Evolutionary conservation across 2,113 vertebrate species (phyloP), one percentile per base, ranked within the genome.

Genomic region (Electrona antarctica): DNA sequence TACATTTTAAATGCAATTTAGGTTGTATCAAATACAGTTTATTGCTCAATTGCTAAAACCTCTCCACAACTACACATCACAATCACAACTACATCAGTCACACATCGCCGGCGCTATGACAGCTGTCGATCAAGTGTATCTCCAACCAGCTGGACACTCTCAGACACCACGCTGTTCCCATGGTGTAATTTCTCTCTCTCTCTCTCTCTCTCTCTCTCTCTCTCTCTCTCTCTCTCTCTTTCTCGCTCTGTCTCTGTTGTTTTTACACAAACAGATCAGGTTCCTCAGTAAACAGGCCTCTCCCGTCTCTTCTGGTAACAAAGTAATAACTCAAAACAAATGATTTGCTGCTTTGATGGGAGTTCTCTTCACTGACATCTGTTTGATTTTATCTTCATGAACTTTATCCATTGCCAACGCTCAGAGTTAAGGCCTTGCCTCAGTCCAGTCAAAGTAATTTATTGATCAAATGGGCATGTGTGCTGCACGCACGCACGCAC

Each of bases 321-420:
- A 94, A 92, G 95, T 94, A 97, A 98, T 98, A 98, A 98, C 97
- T 98, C 96, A 98, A 99, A 98, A 98, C 97, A 98, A 99, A 98
- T 97, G 96, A 98, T 96, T 95, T 94, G 78, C 87, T 91, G 94
- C 96, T 98, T 98, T 98, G 97, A 98, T 98, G 97, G 95, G 95
- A 96, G 95, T 93, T 93, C 95, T 97, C 33, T 98, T 97, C 96
- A 96, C 90, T 93, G 95, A 98, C 97, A 98, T 99, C 97, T 99
- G 97, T 97, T 99, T 97, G 97, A 99, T 98, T 98, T 99, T 97
- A 99, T 98, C 97, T 96, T 94, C 94, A 95, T 98, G 96, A 98
- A 98, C 97, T 98, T 98, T 98, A 97, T 98, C 96, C 97, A 93
- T 93, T 82, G 93, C 93, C 91, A 89, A 55, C 9, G 12, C 52